phyloP scores from a whole-genome alignment of 30 jellyfish, hydroid and myxozoan species.

The Cassiopea andromeda region DNA sequence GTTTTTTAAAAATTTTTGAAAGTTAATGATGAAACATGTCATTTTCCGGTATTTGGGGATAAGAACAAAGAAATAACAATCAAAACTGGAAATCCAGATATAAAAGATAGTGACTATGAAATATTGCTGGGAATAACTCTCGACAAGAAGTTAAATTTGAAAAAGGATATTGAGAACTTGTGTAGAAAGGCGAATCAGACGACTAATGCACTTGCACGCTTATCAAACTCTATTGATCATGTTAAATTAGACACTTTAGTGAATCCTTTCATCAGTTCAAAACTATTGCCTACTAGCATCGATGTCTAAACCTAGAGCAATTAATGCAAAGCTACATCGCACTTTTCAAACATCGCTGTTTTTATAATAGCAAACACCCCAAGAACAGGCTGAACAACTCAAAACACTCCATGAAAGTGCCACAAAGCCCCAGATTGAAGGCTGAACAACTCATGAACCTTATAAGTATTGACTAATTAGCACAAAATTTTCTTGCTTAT shows the following conservation, averaged over 20 bases:
- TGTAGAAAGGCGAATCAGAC: background rate
- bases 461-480: too few species aligned
- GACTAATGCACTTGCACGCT: background rate
- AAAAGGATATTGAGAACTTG: background rate
- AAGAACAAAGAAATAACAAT: background rate
- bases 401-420: too few species aligned
- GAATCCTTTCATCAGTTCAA: background rate
- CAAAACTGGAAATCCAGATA: background rate
- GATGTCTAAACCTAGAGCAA: too few species aligned
- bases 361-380: too few species aligned
- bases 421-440: too few species aligned
- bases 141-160: background rate
- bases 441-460: too few species aligned
- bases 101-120: background rate
- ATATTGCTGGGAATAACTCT: background rate
- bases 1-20: background rate
- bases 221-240: background rate
- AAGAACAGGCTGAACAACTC: too few species aligned
- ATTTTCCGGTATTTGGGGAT: background rate
- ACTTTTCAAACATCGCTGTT: too few species aligned
- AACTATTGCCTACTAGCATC: too few species aligned
- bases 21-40: background rate
- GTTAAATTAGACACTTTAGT: background rate
- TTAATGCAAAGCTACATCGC: too few species aligned
- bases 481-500: too few species aligned